phyloP scores from a whole-genome alignment of 2,888 invertebrate genomes.

The Drosophila pegasa region DNA sequence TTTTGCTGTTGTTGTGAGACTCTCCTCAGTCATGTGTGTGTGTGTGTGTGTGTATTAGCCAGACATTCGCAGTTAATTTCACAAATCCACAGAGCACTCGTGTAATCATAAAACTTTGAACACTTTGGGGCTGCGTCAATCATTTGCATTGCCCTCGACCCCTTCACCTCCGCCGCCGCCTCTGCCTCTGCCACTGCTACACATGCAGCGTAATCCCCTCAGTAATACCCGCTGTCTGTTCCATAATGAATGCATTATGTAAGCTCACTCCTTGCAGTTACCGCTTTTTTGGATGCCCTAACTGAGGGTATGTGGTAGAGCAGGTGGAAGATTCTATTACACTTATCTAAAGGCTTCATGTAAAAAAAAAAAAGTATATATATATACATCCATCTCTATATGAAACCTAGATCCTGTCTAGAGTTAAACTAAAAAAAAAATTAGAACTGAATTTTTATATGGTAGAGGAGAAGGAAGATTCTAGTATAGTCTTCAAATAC shows the following conservation, averaged over 20 bases:
- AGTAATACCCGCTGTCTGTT: constrained; percentile 12
- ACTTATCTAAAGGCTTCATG: too few species aligned
- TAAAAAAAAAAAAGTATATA: too few species aligned
- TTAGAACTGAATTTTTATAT: too few species aligned
- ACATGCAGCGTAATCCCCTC: not conserved
- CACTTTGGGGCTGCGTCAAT: constrained; percentile 44
- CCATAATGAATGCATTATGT: constrained; percentile 40
- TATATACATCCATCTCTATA: too few species aligned
- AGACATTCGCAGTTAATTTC: constrained; percentile 54
- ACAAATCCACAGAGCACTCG: constrained; percentile 52
- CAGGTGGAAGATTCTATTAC: too few species aligned
- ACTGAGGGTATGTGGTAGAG: too few species aligned
- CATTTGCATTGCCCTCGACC: constrained; percentile 41
- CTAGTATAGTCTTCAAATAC: too few species aligned
- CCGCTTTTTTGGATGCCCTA: not conserved
- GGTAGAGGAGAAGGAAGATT: too few species aligned
- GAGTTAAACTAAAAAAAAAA: too few species aligned
- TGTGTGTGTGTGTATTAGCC: not conserved
- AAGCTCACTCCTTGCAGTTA: constrained; percentile 14
- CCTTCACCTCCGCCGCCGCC: not conserved
- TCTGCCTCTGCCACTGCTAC: too few species aligned
- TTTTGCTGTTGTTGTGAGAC: not conserved
- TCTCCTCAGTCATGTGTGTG: not conserved
- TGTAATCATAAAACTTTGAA: constrained; percentile 60
- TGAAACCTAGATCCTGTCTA: too few species aligned